These are phyloP conservation scores for Tolypeutes matacus DNA, from an alignment of 2,797 vertebrate genomes.

Conservation along the genomic window DNA sequence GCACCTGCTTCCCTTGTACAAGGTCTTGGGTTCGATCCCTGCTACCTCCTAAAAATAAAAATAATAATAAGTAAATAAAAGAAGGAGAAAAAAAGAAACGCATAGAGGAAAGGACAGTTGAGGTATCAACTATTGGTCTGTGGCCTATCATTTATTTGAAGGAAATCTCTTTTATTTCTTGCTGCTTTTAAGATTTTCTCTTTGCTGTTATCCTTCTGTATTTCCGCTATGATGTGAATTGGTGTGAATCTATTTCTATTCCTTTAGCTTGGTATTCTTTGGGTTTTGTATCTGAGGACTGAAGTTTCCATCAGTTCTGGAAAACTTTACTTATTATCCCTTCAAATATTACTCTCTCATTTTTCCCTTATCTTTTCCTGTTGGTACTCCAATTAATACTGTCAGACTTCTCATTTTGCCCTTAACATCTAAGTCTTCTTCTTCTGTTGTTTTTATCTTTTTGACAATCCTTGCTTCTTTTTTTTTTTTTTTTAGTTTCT, in stretches of 20 bases:
- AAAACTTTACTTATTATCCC: not conserved
- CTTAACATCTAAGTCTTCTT: not conserved
- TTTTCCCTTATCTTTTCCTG: not conserved
- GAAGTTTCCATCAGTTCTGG: not conserved
- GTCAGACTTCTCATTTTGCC: not conserved
- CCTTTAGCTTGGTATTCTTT: not conserved
- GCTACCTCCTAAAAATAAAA: not conserved
- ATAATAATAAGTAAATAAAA: not conserved
- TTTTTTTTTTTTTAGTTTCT: not conserved
- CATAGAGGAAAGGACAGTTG: not conserved
- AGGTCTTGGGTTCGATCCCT: too few relatives aligned
- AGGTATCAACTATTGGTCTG: not conserved
- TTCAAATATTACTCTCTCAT: slow-evolving; percentile 4
- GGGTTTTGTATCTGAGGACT: not conserved
- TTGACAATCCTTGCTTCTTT: not conserved
- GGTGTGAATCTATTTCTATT: slow-evolving; percentile 1
- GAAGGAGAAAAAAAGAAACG: not conserved
- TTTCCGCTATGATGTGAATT: not conserved
- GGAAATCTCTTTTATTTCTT: not conserved
- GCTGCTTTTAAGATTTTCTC: not conserved
- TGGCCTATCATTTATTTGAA: not conserved
- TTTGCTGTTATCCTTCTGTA: not conserved
- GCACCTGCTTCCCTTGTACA: too few relatives aligned
- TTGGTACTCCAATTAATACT: slow-evolving; percentile 6
- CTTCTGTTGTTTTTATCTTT: not conserved